These are phyloP conservation scores for Rallus crepitans DNA, from an alignment of 2,797 vertebrate genomes.

Conservation along the genomic window DNA sequence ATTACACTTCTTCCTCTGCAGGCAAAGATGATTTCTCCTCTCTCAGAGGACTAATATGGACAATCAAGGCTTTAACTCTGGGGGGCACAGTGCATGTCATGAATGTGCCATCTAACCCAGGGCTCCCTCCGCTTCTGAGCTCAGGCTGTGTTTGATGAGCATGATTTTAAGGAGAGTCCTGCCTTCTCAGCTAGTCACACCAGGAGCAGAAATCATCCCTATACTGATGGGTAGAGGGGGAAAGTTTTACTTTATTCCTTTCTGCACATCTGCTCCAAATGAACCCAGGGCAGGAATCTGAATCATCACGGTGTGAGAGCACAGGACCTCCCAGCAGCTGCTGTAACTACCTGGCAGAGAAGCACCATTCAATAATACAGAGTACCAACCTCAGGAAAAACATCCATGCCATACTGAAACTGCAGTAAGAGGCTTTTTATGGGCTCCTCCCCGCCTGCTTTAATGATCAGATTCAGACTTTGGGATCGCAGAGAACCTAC, in stretches of 20 bases:
- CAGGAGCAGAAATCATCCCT: background rate
- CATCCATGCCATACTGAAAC: background rate
- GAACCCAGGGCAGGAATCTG: background rate
- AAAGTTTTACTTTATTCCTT: background rate
- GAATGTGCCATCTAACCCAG: background rate
- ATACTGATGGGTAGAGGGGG: background rate
- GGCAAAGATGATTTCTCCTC: slow-evolving; percentile 36
- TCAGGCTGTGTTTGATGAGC: background rate
- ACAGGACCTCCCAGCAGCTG: background rate
- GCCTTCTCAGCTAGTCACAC: background rate
- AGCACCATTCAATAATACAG: background rate
- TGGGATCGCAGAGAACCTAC: background rate
- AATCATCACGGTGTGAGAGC: fast-evolving
- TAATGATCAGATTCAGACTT: background rate
- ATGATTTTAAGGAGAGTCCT: background rate
- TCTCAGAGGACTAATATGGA: background rate
- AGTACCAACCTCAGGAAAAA: background rate
- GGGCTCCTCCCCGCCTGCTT: background rate
- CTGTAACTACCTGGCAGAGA: background rate
- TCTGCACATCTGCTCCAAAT: background rate
- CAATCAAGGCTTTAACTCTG: background rate
- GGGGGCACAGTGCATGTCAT: background rate
- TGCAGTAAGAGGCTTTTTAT: background rate
- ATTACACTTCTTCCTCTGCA: slow-evolving; percentile 73
- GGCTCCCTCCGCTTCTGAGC: background rate